These are phyloP conservation scores for Hipposideros armiger DNA, from an alignment of 2,113 vertebrate genomes.

Conservation along the genomic window DNA sequence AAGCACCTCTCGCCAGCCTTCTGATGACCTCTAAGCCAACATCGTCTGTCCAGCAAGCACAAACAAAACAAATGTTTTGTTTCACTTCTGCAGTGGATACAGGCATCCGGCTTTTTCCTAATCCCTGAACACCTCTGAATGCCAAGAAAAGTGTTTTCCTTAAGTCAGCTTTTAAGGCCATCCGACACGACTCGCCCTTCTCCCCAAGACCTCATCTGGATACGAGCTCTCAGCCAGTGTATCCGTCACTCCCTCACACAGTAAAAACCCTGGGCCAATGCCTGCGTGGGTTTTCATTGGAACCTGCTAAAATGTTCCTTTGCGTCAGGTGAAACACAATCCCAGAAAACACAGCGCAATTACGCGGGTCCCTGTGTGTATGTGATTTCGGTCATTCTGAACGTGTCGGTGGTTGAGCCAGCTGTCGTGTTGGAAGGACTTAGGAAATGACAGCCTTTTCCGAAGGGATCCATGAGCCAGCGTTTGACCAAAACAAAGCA, in stretches of 20 bases:
- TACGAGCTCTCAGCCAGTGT: not conserved
- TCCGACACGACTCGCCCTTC: not conserved
- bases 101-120: not conserved
- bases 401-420: no score
- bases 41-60: not conserved
- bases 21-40: not conserved
- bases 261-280: not conserved
- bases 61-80: not conserved
- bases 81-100: no score
- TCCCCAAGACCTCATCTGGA: not conserved
- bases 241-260: not conserved
- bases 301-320: not conserved
- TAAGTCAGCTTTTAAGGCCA: not conserved
- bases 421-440: no score
- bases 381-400: not conserved
- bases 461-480: no score
- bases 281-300: fast-evolving
- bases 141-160: not conserved
- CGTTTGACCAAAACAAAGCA: no score
- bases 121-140: not conserved
- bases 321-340: not conserved
- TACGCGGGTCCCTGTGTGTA: fast-evolving
- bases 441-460: no score
- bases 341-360: not conserved
- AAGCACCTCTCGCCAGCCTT: not conserved